A percentile compares a stretch with the other conserved stretches of the same genome.
Evolutionary conservation across 2,797 vertebrate species (phyloP).

Genomic region (Sebastes taczanowskii): DNA sequence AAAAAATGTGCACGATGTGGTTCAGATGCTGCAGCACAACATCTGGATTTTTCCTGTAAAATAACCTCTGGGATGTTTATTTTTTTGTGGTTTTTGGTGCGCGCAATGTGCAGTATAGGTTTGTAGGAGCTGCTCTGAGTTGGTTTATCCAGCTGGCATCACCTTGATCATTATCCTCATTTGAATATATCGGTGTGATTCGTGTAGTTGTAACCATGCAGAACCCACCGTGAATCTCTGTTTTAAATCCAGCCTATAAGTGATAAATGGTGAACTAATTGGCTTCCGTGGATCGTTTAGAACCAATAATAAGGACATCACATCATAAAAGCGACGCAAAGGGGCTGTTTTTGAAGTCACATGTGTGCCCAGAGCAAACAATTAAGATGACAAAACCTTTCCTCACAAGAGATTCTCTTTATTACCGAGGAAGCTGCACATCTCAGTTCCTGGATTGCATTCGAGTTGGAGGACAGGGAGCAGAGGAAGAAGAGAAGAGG

Average conservation of each 20-base stretch:
- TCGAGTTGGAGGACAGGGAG: constrained; percentile 69
- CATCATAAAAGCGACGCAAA: constrained; percentile 32
- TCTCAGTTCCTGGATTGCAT: constrained; percentile 65
- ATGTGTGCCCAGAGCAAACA: constrained; percentile 58
- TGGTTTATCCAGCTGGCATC: constrained; percentile 42
- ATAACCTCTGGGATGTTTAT: constrained; percentile 37
- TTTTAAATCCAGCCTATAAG: not conserved
- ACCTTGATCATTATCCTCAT: constrained; percentile 25
- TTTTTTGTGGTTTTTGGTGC: constrained; percentile 24
- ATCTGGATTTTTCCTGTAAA: constrained; percentile 31
- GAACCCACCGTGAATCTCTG: not conserved
- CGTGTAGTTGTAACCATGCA: not conserved
- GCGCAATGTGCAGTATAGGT: constrained; percentile 43
- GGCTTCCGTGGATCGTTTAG: constrained; percentile 23
- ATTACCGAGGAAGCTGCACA: constrained; percentile 69
- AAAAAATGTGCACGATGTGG: constrained; percentile 3
- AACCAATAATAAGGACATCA: constrained; percentile 31
- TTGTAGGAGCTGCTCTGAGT: constrained; percentile 43
- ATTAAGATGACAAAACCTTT: constrained; percentile 76
- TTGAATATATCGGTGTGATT: constrained; percentile 1
- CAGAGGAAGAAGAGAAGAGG: constrained; percentile 50
- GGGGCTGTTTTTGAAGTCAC: constrained; percentile 56
- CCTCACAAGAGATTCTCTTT: constrained; percentile 53
- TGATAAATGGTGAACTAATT: constrained; percentile 37
- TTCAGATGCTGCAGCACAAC: constrained; percentile 27